Base-by-base conservation (phyloP, 2,888 invertebrate genomes). In the Falcaria lacertinaria region DNA sequence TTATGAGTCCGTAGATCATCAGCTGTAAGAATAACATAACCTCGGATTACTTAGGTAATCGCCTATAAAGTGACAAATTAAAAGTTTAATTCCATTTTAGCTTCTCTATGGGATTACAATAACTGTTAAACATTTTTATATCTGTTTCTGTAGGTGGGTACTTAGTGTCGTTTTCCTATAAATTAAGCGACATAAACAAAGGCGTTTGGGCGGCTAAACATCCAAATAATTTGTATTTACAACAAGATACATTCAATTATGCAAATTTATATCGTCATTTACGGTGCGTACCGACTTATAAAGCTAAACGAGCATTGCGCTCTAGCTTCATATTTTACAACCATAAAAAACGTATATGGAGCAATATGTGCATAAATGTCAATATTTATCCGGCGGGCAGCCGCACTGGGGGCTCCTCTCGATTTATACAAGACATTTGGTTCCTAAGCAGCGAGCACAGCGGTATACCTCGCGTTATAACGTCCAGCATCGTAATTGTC, bases 341-440 rank as follows among this genome's bases (percentile, higher is more conserved):
- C 69, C 62, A 80, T 87, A 88, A 89, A 85, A 85, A 85, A 74
- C 86, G 65, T 84, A 88, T 87, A 87, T 87, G 87, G 89, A 88
- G 85, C 85, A 88, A 86, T 85, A 86, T 86, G 86, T 87, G 86
- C 86, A 85, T 87, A 87, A 88, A 86, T 82, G 87, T 83, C 84
- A 81, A 86, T 87, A 82, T 86, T 86, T 80, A 75, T 74, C 70
- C 69, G 63, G 55, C 57, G 48, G 64, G 69, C 50, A 59, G 54
- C 45, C 52, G 53, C 53, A 53, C 59, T 60, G 64, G 64, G 73
- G 65, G 66, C 59, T 51, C 51, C 50, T 42, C 48, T 59, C 74
- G 77, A 80, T 84, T 83, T 85, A 82, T 77, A 78, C 70, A 67
- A 62, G 55, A 68, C 75, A 69, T 75, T 74, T 70, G 69, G 74